Evolutionary conservation across 2,888 invertebrate species (phyloP).

Genomic region (Agrochola lychnidis): DNA sequence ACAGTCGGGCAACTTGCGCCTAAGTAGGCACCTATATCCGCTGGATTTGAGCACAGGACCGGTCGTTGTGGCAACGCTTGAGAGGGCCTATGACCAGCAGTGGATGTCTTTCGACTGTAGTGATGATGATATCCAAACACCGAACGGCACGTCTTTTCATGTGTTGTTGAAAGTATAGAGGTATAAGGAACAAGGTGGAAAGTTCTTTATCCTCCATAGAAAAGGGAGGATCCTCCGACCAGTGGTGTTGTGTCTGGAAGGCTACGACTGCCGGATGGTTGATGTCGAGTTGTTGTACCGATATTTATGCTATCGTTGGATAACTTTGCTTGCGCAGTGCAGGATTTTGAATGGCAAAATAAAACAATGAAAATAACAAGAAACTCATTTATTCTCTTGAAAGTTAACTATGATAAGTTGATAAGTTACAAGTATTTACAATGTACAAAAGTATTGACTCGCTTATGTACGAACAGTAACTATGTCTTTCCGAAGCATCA

Average conservation of each 20-base stretch:
- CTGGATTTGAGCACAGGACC: background rate
- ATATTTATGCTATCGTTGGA: background rate
- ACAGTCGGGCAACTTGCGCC: no score
- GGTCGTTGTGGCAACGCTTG: background rate
- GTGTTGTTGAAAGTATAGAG: background rate
- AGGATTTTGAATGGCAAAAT: constrained; percentile 3
- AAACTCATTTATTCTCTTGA: constrained; percentile 56
- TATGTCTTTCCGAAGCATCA: constrained; percentile 24
- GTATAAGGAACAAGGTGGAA: background rate
- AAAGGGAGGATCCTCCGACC: background rate
- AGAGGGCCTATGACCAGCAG: background rate
- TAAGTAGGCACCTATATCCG: background rate
- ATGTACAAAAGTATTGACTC: constrained; percentile 50
- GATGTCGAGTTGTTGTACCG: background rate
- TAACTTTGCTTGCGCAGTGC: background rate
- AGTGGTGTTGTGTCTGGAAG: background rate
- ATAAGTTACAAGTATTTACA: constrained; percentile 61
- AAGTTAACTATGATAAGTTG: constrained; percentile 49
- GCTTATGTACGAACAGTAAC: constrained; percentile 16
- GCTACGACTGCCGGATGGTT: background rate
- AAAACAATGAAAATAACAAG: constrained; percentile 54
- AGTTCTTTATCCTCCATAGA: background rate
- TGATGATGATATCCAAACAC: background rate
- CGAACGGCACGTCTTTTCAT: background rate
- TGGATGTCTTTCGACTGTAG: background rate